A percentile compares a stretch with the other conserved stretches of the same genome.
phyloP scores from a whole-genome alignment of 2,797 vertebrate species.

The Poecilia gillii region DNA sequence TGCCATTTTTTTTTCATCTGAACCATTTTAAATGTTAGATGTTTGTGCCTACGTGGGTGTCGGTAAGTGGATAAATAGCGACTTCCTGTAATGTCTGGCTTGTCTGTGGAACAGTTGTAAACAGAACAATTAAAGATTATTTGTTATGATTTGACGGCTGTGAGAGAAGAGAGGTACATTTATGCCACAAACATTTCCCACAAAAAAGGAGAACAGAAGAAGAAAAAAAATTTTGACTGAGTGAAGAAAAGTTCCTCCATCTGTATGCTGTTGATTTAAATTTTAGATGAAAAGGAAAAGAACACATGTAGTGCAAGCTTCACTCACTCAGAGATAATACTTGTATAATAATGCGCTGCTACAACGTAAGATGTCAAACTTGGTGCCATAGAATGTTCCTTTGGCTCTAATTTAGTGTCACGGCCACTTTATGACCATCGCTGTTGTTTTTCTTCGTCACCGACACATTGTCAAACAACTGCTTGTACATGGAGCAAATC shows the following conservation, averaged over 20 bases:
- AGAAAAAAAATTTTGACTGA: slow-evolving; percentile 1
- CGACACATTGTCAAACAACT: slow-evolving; percentile 11
- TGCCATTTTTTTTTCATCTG: neutral
- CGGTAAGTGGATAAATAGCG: neutral
- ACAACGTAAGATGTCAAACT: slow-evolving; percentile 33
- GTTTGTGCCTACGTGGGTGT: slow-evolving; percentile 1
- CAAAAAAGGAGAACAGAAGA: neutral
- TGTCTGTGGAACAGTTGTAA: neutral
- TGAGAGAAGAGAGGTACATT: neutral
- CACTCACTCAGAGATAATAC: slow-evolving; percentile 24
- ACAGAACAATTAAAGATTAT: slow-evolving; percentile 1
- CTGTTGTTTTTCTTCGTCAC: neutral
- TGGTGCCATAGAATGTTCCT: slow-evolving; percentile 38
- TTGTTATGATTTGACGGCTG: slow-evolving; percentile 17
- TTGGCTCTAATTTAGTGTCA: slow-evolving; percentile 15
- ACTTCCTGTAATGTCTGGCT: slow-evolving; percentile 4
- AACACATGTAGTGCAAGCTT: slow-evolving; percentile 32
- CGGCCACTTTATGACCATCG: neutral
- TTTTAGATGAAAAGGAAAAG: slow-evolving; percentile 23
- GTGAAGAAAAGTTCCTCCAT: slow-evolving; percentile 28
- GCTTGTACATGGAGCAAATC: neutral
- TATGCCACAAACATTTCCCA: slow-evolving; percentile 6
- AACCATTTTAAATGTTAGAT: neutral
- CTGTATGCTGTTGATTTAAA: neutral
- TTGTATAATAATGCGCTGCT: slow-evolving; percentile 28